A percentile compares a stretch with the other conserved stretches of the same genome.
Evolutionary conservation across 2,888 invertebrate genomes (phyloP).

Genomic region (Patella depressa): DNA sequence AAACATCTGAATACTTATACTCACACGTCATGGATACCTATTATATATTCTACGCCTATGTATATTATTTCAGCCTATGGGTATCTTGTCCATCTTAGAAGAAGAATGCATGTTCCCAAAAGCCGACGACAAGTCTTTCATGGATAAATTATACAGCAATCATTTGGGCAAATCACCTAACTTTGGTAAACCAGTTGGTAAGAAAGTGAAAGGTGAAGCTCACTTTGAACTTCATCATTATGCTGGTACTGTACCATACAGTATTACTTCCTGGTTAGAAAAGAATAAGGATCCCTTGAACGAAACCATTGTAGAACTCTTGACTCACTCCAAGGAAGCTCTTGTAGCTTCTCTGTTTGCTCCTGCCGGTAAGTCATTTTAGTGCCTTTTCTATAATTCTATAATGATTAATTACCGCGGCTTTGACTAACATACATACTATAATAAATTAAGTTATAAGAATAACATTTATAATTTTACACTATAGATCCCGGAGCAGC

Average conservation of each 20-base stretch:
- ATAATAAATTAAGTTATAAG: too few relatives aligned
- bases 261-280: conserved; percentile 98
- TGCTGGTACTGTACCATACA: conserved; percentile 98
- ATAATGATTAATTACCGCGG: too few relatives aligned
- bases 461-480: too few relatives aligned
- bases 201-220: conserved; percentile 96
- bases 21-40: too few relatives aligned
- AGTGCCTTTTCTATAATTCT: too few relatives aligned
- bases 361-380: conserved; percentile 16
- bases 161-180: conserved; percentile 89
- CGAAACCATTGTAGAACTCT: conserved; percentile 98
- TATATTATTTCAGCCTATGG: conserved; percentile 81
- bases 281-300: conserved; percentile 99
- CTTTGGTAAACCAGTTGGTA: conserved; percentile 72
- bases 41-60: not conserved
- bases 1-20: too few relatives aligned
- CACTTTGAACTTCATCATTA: conserved; percentile 99
- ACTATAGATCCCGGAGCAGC: conserved; percentile 17
- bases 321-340: conserved; percentile 80
- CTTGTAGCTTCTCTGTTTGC: conserved; percentile 58
- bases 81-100: conserved; percentile 99
- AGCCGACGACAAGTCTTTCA: conserved; percentile 97
- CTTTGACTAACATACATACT: too few relatives aligned
- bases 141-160: conserved; percentile 98
- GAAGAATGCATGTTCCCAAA: conserved; percentile 99